A percentile compares a stretch with the other conserved stretches of the same genome.
phyloP scores from a whole-genome alignment of 2,113 vertebrate species.

The Gymnarchus niloticus region DNA sequence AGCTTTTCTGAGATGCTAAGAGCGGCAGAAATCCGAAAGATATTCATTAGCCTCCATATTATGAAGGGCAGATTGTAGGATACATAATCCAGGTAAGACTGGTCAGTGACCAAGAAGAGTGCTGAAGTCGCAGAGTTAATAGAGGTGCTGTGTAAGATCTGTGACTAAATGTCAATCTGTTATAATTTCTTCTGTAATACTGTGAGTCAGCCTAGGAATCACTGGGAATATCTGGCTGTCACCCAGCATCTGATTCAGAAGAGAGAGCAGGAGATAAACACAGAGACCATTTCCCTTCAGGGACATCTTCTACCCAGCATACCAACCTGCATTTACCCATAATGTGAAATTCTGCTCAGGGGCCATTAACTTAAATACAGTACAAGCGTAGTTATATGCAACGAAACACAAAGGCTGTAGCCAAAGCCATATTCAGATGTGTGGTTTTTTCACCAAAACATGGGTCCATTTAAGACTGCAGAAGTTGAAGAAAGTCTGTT shows the following conservation, averaged over 20 bases:
- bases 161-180: not conserved
- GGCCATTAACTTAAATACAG: not conserved
- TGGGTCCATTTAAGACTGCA: not conserved
- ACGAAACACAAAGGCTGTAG: not conserved
- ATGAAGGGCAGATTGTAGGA: not conserved
- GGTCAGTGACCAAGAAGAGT: not conserved
- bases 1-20: not conserved
- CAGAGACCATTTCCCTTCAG: not conserved
- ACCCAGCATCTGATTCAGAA: not conserved
- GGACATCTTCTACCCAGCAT: not conserved
- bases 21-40: not conserved
- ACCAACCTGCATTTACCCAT: not conserved
- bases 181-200: not conserved
- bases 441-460: not conserved
- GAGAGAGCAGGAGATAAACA: not conserved
- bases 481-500: not conserved
- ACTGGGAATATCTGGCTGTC: not conserved
- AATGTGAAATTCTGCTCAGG: too few relatives aligned
- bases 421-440: not conserved
- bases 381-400: not conserved
- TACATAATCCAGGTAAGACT: not conserved
- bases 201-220: not conserved
- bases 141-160: not conserved
- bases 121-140: not conserved
- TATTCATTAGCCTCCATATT: not conserved